Percentiles rank a stretch among this genome's conserved stretches.
These are phyloP conservation scores for Galagoides demidoff DNA, from an alignment of 2,797 vertebrate genomes.

Conservation along the genomic window DNA sequence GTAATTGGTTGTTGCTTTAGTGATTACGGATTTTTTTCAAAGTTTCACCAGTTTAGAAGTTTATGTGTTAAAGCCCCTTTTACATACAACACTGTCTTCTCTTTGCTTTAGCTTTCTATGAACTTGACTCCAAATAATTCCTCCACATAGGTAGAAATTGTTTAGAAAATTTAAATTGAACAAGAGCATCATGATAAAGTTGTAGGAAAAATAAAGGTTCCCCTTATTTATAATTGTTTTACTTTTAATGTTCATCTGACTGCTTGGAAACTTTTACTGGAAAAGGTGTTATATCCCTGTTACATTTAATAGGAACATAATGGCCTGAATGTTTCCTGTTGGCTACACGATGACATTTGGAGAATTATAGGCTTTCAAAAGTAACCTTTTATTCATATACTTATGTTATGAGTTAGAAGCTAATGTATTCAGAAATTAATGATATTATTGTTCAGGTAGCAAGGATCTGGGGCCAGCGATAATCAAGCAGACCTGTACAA, in stretches of 20 bases:
- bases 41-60: background rate
- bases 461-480: constrained; percentile 27
- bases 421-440: constrained; percentile 69
- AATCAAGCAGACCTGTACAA: background rate
- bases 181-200: constrained; percentile 50
- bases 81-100: constrained; percentile 2
- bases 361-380: constrained; percentile 79
- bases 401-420: constrained; percentile 60
- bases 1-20: background rate
- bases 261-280: constrained; percentile 75
- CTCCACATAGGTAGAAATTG: background rate
- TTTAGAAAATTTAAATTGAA: constrained; percentile 76
- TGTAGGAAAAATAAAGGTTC: constrained; percentile 75
- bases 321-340: constrained; percentile 80
- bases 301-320: constrained; percentile 82
- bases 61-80: background rate
- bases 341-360: constrained; percentile 77
- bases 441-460: constrained; percentile 25
- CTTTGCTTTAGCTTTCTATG: constrained; percentile 26
- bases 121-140: constrained; percentile 1
- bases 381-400: constrained; percentile 74
- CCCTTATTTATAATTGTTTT: constrained; percentile 77
- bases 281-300: constrained; percentile 63
- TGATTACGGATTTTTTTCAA: constrained; percentile 31
- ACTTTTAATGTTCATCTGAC: constrained; percentile 81